These are phyloP conservation scores for Andricus quercusramuli DNA, from an alignment of 2,888 invertebrate genomes.

Conservation along the genomic window DNA sequence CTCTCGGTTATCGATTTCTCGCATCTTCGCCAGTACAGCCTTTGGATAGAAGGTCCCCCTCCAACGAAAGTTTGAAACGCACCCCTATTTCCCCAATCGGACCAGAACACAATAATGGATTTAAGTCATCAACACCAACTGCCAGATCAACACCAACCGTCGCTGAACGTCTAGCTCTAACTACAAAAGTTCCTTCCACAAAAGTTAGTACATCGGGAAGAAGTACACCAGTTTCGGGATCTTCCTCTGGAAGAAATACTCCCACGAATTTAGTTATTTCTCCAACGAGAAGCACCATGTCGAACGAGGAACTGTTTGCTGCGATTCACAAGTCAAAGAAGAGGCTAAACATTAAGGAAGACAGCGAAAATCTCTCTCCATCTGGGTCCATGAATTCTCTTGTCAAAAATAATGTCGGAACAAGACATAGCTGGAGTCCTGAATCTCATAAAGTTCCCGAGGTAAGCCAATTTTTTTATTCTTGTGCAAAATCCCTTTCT, in stretches of 20 bases:
- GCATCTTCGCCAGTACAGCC: constrained; percentile 70
- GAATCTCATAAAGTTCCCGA: constrained; percentile 71
- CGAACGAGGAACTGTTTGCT: constrained; percentile 88
- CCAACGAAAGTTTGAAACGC: constrained; percentile 61
- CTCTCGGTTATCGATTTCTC: constrained; percentile 74
- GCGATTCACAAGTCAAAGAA: constrained; percentile 89
- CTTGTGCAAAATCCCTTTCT: too few species aligned
- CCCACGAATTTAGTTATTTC: constrained; percentile 78
- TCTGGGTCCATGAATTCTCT: constrained; percentile 77
- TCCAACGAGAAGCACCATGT: constrained; percentile 87
- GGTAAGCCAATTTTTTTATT: constrained; percentile 55
- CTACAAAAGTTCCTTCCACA: constrained; percentile 51
- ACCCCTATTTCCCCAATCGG: constrained; percentile 73
- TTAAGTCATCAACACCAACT: constrained; percentile 70
- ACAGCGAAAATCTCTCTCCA: constrained; percentile 77
- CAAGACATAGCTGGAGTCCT: constrained; percentile 85
- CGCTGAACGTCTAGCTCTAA: constrained; percentile 67
- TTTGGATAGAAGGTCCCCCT: constrained; percentile 59
- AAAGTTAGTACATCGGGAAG: constrained; percentile 56
- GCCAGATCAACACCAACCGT: constrained; percentile 66
- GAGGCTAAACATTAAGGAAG: constrained; percentile 84
- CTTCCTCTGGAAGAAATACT: constrained; percentile 66
- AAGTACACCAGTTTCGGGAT: constrained; percentile 58
- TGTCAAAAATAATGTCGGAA: constrained; percentile 78
- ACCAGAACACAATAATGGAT: constrained; percentile 62